These are phyloP conservation scores for Volucella inanis DNA, from an alignment of 2,888 invertebrate genomes.

Conservation along the genomic window DNA sequence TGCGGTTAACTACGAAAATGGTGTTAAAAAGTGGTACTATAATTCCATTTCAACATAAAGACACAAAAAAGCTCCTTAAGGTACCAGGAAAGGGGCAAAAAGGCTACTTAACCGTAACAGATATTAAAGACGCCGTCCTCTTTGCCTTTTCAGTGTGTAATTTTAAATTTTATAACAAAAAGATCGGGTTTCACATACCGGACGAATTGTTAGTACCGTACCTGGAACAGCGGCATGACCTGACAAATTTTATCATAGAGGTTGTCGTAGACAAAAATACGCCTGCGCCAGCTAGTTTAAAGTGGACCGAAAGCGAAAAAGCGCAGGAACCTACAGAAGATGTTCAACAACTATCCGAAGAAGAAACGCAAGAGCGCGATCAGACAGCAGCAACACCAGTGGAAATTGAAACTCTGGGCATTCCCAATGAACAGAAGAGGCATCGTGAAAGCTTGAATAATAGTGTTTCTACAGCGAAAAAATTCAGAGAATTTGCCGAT, in stretches of 20 bases:
- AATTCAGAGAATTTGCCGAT: neutral
- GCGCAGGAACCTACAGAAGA: too few species aligned
- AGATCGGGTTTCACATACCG: constrained; percentile 81
- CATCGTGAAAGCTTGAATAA: neutral
- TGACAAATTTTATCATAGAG: constrained; percentile 82
- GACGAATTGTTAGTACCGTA: constrained; percentile 80
- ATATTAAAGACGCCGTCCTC: constrained; percentile 80
- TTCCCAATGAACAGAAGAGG: constrained; percentile 1
- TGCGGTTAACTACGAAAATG: constrained; percentile 79
- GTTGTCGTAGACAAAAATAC: constrained; percentile 71
- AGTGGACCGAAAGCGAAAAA: too few species aligned
- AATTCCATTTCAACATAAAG: constrained; percentile 81
- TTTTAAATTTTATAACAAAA: constrained; percentile 81
- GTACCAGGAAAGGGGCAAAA: constrained; percentile 79
- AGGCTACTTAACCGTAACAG: constrained; percentile 80
- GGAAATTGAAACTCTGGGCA: neutral
- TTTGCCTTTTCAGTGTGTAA: constrained; percentile 80
- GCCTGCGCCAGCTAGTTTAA: neutral
- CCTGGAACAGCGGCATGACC: constrained; percentile 80
- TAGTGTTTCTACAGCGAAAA: neutral
- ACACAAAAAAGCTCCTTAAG: constrained; percentile 80
- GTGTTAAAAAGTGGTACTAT: constrained; percentile 80
- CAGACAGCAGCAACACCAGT: too few species aligned
- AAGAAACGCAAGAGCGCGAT: too few species aligned
- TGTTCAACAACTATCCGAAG: too few species aligned